Base-by-base conservation (phyloP, 2,113 vertebrate genomes). In the Trachemys scripta region DNA sequence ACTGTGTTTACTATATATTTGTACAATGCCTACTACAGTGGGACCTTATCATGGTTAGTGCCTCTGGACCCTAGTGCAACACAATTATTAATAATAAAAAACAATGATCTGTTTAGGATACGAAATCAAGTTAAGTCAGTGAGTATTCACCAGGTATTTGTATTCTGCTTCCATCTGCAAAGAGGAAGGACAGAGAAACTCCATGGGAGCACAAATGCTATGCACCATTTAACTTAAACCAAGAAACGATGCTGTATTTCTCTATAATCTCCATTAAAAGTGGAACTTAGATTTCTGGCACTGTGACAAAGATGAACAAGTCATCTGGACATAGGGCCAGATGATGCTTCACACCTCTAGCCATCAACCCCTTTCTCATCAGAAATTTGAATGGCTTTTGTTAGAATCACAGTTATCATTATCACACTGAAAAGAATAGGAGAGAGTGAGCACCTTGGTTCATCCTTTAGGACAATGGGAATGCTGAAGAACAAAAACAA, bases 341-440 rank as follows among this genome's bases (percentile, higher is more conserved):
- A 6, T 25, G 13, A 2, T 85, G 4, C 54, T 45, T 81, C 85
- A 7, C 78, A 14, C 49, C 8, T 80, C 22, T 81, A 0, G 11
- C 65, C n/a, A 89, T 59, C 1, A 79, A 3, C 17, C 6, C 62
- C 2, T 49, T 1, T n/a, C 27, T 50, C 22, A 45, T 80, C 1
- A 79, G 13, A 65, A 53, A 6, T 50, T 24, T 31, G 76, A 47
- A 45, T 84, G 59, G 5, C 0, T 57, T 90, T 93, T 83, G 11
- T 81, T 81, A 42, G 10, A 90, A 5, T 4, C 42, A 4, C 29
- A 76, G 24, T 45, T 56, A 20, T 65, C 69, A 42, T 88, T 85
- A 7, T 82, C 10, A 84, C 16, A 72, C 35, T 88, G 35, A 80
- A 93, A 95, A 5, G 13, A 94, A 82, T 35, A 8, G 22, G 82